Evolutionary conservation across 2,113 vertebrate genomes (phyloP), one percentile per base, ranked within the genome.

Genomic region (Paraplagusia blochii): DNA sequence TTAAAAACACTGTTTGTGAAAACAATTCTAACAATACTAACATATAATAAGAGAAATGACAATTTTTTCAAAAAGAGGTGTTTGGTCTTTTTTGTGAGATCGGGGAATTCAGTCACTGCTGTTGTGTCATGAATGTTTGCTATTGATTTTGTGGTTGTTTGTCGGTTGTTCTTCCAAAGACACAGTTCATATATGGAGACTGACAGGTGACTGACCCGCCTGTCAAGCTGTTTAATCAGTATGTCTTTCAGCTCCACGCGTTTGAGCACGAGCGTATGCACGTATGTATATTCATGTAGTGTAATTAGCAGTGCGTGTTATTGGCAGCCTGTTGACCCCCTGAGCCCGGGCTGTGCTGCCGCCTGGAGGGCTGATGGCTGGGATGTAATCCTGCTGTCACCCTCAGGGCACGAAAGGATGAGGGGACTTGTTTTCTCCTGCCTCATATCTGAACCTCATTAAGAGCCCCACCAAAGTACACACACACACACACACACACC

Each of bases 281-380:
- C 17, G 58, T 56, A 81, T 87, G 66, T 87, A 80, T 88, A 82
- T 87, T 86, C 82, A 77, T 84, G 70, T 53, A 48, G 51, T 68
- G 60, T 85, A 84, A 86, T 84, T 87, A 86, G 84, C 46, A 22
- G 59, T 65, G 59, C 48, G 51, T 58, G 63, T 65, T 82, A 78
- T 80, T 49, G 63, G 78, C 66, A 77, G 67, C 50, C 17, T 1
- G 13, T 53, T 72, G 81, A 80, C 79, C 80, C 66, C 61, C 43
- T 60, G 65, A 81, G 76, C 58, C 68, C 17, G 1, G 72, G 53
- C 52, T 29, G 22, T 54, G 29, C 39, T 44, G 51, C 17, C 35
- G 56, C 65, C 72, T 63, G 53, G 42, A 71, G 77, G 82, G 63
- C 55, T 69, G 70, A 76, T 72, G 74, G 52, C 72, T 63, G 63